Evolutionary conservation across 2,113 vertebrate genomes (phyloP).

Genomic region (Lepidothrix coronata): DNA sequence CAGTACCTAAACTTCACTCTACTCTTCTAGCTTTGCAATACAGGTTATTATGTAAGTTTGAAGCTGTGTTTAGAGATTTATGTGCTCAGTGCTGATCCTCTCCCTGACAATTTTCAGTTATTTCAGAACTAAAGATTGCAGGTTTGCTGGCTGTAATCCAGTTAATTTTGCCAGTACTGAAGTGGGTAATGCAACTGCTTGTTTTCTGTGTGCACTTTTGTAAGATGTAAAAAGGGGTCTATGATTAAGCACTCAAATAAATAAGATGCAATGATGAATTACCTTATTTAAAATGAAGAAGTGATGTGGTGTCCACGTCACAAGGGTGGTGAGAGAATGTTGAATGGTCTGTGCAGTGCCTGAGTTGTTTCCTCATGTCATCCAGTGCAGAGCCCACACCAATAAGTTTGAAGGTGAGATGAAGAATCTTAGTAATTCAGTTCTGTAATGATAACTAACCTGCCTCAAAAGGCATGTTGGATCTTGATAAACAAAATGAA

Average conservation of each 20-base stretch:
- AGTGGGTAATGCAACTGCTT: not conserved
- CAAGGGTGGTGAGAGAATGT: not conserved
- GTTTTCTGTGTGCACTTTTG: not conserved
- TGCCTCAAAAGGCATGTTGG: not conserved
- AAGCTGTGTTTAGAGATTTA: not conserved
- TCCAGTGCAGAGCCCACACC: not conserved
- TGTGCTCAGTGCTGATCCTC: not conserved
- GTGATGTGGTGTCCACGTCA: rapidly evolving
- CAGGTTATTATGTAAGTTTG: not conserved
- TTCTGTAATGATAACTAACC: not conserved
- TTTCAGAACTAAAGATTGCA: not conserved
- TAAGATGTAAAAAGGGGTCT: not conserved
- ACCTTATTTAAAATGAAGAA: not conserved
- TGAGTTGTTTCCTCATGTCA: not conserved
- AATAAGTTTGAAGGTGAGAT: not conserved
- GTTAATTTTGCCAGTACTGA: not conserved
- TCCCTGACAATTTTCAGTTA: not conserved
- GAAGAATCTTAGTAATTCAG: not conserved
- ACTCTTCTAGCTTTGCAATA: not conserved
- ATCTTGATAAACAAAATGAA: not conserved
- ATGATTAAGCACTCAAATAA: not conserved
- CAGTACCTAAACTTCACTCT: not conserved
- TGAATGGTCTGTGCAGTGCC: not conserved
- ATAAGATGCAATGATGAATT: not conserved
- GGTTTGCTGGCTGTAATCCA: not conserved